A percentile compares a stretch with the other conserved stretches of the same genome.
Evolutionary conservation across 2,113 vertebrate genomes (phyloP).

Genomic region (Perccottus glenii): DNA sequence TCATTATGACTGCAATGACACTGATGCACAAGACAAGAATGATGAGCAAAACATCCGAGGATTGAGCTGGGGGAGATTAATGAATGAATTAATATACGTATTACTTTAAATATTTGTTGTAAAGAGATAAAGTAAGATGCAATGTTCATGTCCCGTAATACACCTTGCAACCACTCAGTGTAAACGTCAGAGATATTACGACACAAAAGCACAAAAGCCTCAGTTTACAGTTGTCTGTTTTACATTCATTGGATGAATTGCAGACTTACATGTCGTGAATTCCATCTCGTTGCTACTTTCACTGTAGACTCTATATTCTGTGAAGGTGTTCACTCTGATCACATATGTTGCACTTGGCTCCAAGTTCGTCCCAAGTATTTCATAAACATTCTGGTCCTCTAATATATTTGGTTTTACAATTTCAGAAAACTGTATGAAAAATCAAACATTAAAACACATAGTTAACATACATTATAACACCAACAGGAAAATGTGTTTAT

Average conservation of each 20-base stretch:
- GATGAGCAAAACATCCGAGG: accelerated
- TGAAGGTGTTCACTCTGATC: constrained; percentile 48
- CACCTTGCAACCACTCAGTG: background rate
- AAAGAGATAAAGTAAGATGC: too few species aligned
- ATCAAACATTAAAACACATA: background rate
- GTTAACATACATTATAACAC: background rate
- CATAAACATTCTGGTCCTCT: background rate
- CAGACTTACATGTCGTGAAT: constrained; percentile 67
- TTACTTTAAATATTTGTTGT: too few species aligned
- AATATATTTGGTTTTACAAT: accelerated
- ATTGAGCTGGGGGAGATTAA: constrained; percentile 45
- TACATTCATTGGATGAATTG: background rate
- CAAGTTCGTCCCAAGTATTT: constrained; percentile 47
- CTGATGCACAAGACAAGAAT: constrained; percentile 40
- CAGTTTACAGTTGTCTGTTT: too few species aligned
- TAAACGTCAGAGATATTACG: background rate
- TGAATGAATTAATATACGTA: too few species aligned
- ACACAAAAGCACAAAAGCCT: background rate
- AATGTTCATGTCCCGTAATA: too few species aligned
- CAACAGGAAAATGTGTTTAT: too few species aligned
- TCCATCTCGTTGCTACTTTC: constrained; percentile 60
- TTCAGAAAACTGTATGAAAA: background rate
- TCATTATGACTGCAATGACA: constrained; percentile 44
- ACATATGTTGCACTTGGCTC: constrained; percentile 48
- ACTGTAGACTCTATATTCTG: accelerated